Conservation (phyloP, 2,888 invertebrate species). For the Netelia melanura region DNA sequence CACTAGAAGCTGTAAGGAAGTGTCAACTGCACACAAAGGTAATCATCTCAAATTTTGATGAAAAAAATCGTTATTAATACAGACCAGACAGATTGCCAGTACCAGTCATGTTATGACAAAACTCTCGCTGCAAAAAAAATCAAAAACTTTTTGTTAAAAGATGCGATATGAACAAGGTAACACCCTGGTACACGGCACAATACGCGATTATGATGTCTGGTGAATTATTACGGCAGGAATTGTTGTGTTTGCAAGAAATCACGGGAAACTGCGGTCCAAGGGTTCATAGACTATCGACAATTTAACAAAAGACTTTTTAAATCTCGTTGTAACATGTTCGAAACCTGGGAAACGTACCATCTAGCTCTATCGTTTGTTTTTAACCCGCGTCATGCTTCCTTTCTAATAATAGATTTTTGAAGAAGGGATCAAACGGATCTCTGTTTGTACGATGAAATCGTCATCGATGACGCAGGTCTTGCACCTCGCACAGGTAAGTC, state of each 20-base stretch:
- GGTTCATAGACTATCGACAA: constrained; percentile 67
- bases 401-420: constrained; percentile 60
- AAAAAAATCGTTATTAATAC: constrained; percentile 19
- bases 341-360: constrained; percentile 69
- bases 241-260: constrained; percentile 60
- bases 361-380: constrained; percentile 49
- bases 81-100: constrained; percentile 41
- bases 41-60: constrained; percentile 8
- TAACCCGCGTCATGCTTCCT: constrained; percentile 43
- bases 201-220: constrained; percentile 39
- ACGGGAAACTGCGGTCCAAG: constrained; percentile 64
- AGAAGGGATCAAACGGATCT: no score
- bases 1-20: background rate
- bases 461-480: no score
- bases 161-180: constrained; percentile 57
- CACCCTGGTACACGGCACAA: constrained; percentile 47
- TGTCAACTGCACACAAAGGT: constrained; percentile 9
- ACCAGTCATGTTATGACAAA: constrained; percentile 50
- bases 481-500: constrained; percentile 18
- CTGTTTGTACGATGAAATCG: no score
- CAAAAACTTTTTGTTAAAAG: constrained; percentile 56
- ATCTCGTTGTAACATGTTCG: constrained; percentile 52
- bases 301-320: constrained; percentile 53
- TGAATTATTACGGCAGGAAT: constrained; percentile 39
- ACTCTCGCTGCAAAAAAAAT: constrained; percentile 44